Base-by-base conservation (phyloP, 2,113 vertebrate species). In the Glaucidium brasilianum region DNA sequence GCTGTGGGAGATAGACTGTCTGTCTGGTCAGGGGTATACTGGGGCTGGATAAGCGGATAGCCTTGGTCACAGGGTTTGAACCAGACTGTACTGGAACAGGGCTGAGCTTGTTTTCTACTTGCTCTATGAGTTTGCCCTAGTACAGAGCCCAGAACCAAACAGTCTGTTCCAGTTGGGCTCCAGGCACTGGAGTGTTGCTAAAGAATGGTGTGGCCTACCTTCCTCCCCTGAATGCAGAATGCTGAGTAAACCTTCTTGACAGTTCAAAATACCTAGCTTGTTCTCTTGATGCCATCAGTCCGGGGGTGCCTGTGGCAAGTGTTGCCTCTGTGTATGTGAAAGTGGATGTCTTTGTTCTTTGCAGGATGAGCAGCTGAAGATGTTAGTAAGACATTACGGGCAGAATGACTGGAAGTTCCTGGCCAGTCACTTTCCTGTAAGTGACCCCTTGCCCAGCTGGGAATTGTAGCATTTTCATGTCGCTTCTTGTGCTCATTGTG, bases 321-420 rank as follows among this genome's bases (percentile, higher is more conserved):
- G 12, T 67, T 93, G 9, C 56, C 72, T 78, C 59, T 34, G 39
- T 12, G 34, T 4, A 5, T 56, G 5, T 91, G 45, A 77, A 76
- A 80, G 37, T 82, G 49, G 18, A 92, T 91, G 16, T 59, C 59
- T 73, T 82, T 97, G 49, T 92, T 84, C 43, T 96, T 97, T 93
- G 45, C 97, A 99, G 99, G 99, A 99, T 89, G 99, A 99, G 73
- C 98, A 97, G 47, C 97, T 99, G 84, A 99, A 99, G 96, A 96
- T 96, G 4, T 94, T 99, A 97, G 99, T 99, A 94, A 98, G 98
- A 71, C 98, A 98, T 77, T 98, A 98, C 4, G 99, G 99, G 91
- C 98, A 98, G 55, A 98, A 97, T 96, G 99, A 99, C 92, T 99
- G 99, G 99, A 99, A 99, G 97, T 97, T 97, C 71, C 98, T 99